These are phyloP conservation scores for Propithecus deckenii DNA, from an alignment of 2,797 vertebrate genomes.

Conservation along the genomic window DNA sequence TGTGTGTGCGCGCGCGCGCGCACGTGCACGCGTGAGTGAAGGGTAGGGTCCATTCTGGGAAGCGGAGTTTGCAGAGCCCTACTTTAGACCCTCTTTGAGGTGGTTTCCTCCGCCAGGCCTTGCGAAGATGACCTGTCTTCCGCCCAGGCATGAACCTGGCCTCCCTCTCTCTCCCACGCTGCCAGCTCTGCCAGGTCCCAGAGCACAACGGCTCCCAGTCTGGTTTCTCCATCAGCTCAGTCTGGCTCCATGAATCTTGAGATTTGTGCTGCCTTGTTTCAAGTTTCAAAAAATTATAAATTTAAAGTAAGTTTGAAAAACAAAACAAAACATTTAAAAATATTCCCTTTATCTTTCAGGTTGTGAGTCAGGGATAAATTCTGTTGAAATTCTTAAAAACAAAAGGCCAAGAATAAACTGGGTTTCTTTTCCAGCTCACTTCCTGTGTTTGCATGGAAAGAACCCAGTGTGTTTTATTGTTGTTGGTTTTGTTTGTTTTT, in stretches of 20 bases:
- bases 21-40: background rate
- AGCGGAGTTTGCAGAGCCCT: background rate
- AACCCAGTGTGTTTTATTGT: conserved; percentile 19
- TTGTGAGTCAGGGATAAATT: conserved; percentile 53
- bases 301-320: conserved; percentile 29
- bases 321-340: background rate
- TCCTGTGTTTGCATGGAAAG: conserved; percentile 66
- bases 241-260: background rate
- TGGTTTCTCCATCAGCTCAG: background rate
- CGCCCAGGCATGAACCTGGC: fast-evolving
- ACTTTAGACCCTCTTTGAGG: background rate
- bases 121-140: background rate
- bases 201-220: background rate
- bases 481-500: conserved; percentile 49
- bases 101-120: background rate
- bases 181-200: background rate
- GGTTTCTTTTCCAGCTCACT: conserved; percentile 68
- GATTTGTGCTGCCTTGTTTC: background rate
- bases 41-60: background rate
- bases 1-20: too few relatives aligned
- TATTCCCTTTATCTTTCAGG: conserved; percentile 21
- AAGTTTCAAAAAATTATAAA: background rate
- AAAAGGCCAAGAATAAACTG: conserved; percentile 69
- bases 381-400: conserved; percentile 55
- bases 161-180: background rate